Evolutionary conservation across 37 sponge, comb jelly and placozoan species (phyloP), one percentile per base, ranked within the genome.

Genomic region (Hormiphora californensis): DNA sequence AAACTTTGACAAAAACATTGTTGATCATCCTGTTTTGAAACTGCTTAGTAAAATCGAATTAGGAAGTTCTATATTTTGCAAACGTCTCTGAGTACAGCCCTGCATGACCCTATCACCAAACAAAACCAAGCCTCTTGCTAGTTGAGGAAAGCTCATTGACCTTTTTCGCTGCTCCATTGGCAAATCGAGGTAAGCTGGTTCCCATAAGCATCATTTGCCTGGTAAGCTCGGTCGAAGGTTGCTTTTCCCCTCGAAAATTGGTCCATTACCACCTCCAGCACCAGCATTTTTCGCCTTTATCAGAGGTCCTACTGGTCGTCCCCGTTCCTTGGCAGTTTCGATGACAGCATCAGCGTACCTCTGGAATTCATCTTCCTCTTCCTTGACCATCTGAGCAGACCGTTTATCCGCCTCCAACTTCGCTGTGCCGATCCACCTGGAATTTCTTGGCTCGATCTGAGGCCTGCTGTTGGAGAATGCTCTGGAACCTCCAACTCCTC

Each of bases 301-400:
- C 12, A 65, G 37, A 28, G 67, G 67, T 3, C 33, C 33, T 17
- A 33, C 37, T 11, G 67, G 67, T 32, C 67, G 67, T 0, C 67
- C 67, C 21, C 67, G 67, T 17, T 65, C 38, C 37, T 65, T 65
- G 4, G 67, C 67, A 7, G 35, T 9, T 15, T 65, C 67, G 67
- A 65, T 65, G 28, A 65, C 67, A 33, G 67, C 67, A 65, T 65
- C 67, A 33, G 67, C 67, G 37, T 65, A 65, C 37, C 67, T 65
- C 37, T 65, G 67, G 36, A 65, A 65, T 39, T 65, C 67, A 19
- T 65, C 67, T 39, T 65, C 67, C 17, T 65, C 67, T 65, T 65
- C 67, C 67, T 65, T 65, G 36, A 65, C 67, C 37, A 65, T 65
- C 67, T 65, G 67, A 33, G 67, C 67, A 65, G 67, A 65, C 2